Conservation (phyloP, 2,888 invertebrate genomes). For the Netelia melanura region DNA sequence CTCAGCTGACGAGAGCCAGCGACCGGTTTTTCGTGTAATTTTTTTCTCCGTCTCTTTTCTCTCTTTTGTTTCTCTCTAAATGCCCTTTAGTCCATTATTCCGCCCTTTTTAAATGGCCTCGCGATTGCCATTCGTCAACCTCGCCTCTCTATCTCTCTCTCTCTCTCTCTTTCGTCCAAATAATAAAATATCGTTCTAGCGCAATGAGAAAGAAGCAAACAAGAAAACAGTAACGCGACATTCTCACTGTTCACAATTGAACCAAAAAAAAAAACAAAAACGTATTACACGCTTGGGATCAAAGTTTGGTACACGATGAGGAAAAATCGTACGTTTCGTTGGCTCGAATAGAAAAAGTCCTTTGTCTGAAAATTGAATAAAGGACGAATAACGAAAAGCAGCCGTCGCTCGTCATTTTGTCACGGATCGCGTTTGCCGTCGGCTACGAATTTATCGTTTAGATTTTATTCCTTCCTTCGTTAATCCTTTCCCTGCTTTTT, state of each 20-base stretch:
- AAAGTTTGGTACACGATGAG: neutral
- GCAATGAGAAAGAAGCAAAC: neutral
- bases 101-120: conserved; percentile 44
- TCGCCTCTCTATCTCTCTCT: neutral
- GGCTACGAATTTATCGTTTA: neutral
- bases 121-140: neutral
- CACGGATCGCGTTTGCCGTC: neutral
- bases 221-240: too few species aligned
- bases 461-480: neutral
- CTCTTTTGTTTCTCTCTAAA: conserved; percentile 9
- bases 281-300: too few species aligned
- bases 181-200: neutral
- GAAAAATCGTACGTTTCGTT: neutral
- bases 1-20: conserved; percentile 81
- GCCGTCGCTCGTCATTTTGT: neutral
- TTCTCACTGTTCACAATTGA: too few species aligned
- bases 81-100: conserved; percentile 32
- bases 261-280: too few species aligned
- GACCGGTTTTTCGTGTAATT: conserved; percentile 69
- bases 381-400: too few species aligned
- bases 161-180: neutral
- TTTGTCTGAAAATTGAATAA: too few species aligned
- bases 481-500: neutral
- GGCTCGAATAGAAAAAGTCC: too few species aligned
- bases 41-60: conserved; percentile 24